Evolutionary conservation across 2,888 invertebrate species (phyloP), one percentile per base, ranked within the genome.

Genomic region (Melanostoma scalare): DNA sequence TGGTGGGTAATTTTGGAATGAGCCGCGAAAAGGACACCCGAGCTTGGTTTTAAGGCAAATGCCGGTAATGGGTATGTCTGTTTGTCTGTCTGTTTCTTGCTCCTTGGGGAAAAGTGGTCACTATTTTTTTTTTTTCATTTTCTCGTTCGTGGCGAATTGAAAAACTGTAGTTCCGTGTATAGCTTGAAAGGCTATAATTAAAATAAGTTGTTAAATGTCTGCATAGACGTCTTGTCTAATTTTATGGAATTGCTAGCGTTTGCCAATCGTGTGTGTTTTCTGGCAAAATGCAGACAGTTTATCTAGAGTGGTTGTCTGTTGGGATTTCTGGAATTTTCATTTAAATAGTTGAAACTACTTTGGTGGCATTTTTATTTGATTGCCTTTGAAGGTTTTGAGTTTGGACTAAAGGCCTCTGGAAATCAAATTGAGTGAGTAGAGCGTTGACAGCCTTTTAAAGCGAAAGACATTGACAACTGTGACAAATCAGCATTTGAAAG

Each of bases 171-270:
- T 77, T 73, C 77, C 73, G 73, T 73, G 77, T 53, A 42, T 35
- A 42, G 58, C 52, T 82, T 73, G 63, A 82, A 67, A 69, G 82
- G 68, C 73, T 48, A 58, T 82, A 82, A 82, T 82, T 82, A 82
- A 82, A 82, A 82, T 82, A 82, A 82, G 73, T 68, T 82, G 82
- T 82, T 73, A 82, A 58, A 58, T 74, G 78, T 82, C 82, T 67
- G 52, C 68, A 68, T 42, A 46, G 73, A 82, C 78, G 73, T 82
- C 82, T 78, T 78, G 82, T 78, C 82, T 78, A 82, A 82, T 77
- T 82, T 74, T 48, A 60, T 35, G 3, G 65, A 52, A 60, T 33
- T 46, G 68, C 38, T 8, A 68, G 68, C 55, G 33, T 68, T 68
- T 67, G 52, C 60, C 60, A 50, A 78, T 44, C 46, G 73, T 61